Evolutionary conservation across 2,113 vertebrate species (phyloP), one percentile per base, ranked within the genome.

Genomic region (Tetrao urogallus): DNA sequence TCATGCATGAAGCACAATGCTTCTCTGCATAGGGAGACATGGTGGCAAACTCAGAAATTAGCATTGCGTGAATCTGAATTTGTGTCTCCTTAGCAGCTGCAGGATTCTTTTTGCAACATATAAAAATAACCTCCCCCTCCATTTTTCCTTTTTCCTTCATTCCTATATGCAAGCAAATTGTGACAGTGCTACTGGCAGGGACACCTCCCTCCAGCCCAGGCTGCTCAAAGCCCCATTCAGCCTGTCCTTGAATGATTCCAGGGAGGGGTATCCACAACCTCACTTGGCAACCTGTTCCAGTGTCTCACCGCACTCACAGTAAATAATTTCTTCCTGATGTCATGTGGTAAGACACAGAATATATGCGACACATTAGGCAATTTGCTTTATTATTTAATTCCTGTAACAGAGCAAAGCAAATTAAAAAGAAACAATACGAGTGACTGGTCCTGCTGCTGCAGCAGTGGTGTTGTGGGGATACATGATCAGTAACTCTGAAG

Each of bases 51-150:
- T 70, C n/a, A 82, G 48, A 89, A 90, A 74, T 24, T 48, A 66
- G 18, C 27, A 11, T n/a, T 0, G 0, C 3, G 0, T 30, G 5
- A 22, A 5, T 83, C n/a, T 84, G 20, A 88, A 56, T 42, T 52
- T 42, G 5, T 12, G 52, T 78, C 8, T 36, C 21, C 76, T 60
- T 54, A 70, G 20, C 12, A 56, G 1, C 5, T 48, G 4, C 27
- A 60, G 0, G 0, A 6, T 63, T 11, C 19, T 52, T 77, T 58
- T 45, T 84, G 32, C 34, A 69, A 45, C 2, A 73, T 9, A 38
- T 9, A 54, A 42, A 15, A 57, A 10, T 21, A 76, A 6, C 9
- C 16, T 8, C 25, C 13, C 48, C 8, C 13, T 5, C 25, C 50
- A 13, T 15, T 4, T 74, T 75, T 52, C 63, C 58, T 71, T 87